phyloP scores from a whole-genome alignment of 2,797 vertebrate species.

The Galago senegalensis region DNA sequence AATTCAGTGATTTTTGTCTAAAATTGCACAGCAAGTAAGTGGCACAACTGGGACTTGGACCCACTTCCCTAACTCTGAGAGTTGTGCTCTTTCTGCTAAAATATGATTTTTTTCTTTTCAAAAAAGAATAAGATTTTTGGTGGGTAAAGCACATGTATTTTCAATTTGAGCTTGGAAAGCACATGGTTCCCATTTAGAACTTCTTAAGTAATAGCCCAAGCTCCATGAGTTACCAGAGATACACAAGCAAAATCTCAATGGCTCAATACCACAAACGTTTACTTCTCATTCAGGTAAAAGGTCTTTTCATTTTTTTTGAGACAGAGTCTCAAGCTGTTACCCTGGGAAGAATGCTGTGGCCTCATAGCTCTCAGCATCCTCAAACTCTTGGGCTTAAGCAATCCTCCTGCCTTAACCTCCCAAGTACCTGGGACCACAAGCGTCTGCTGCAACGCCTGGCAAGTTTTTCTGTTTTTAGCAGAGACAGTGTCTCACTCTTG shows the following conservation, averaged over 20 bases:
- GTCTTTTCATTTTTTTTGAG: background rate
- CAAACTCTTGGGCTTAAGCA: too few relatives aligned
- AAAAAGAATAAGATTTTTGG: background rate
- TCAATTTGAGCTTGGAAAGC: constrained; percentile 15
- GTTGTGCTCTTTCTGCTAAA: background rate
- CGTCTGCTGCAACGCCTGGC: too few relatives aligned
- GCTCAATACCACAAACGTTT: background rate
- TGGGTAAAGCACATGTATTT: background rate
- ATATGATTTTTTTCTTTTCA: background rate
- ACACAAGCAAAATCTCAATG: constrained; percentile 2
- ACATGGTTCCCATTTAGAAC: background rate
- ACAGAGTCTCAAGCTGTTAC: too few relatives aligned
- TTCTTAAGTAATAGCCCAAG: background rate
- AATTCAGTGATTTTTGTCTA: background rate
- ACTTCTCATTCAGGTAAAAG: background rate
- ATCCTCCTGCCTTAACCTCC: too few relatives aligned
- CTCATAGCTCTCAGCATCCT: too few relatives aligned
- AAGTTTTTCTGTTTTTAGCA: too few relatives aligned
- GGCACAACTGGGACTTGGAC: background rate
- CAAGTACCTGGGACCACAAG: too few relatives aligned
- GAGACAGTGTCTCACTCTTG: too few relatives aligned
- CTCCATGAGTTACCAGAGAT: background rate
- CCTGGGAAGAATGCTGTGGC: too few relatives aligned
- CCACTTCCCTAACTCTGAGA: background rate
- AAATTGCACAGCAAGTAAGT: background rate